phyloP scores from a whole-genome alignment of 2,888 invertebrate species.

The Chrysotoxum bicinctum region DNA sequence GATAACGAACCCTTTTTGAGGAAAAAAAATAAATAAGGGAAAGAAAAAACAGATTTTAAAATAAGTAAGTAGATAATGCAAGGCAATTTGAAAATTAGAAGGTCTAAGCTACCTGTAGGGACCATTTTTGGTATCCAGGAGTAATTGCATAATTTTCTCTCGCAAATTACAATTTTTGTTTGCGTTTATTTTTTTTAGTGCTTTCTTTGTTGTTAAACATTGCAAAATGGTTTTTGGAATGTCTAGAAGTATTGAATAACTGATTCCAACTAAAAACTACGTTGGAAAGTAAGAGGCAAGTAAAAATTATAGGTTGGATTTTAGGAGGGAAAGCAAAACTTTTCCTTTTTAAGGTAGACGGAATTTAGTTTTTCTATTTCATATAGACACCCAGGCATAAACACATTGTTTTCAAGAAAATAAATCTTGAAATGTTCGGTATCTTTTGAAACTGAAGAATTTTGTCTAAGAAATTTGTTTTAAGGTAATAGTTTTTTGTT shows the following conservation, averaged over 20 bases:
- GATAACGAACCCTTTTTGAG: constrained; percentile 50
- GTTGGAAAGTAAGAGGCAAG: neutral
- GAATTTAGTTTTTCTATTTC: neutral
- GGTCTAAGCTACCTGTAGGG: constrained; percentile 65
- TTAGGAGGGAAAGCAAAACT: no score
- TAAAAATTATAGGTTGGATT: neutral
- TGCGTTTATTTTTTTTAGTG: constrained; percentile 14
- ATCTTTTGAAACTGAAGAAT: no score
- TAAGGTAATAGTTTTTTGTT: no score
- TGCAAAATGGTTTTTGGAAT: neutral
- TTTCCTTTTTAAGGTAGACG: neutral
- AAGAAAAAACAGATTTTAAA: neutral
- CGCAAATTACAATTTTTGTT: constrained; percentile 45
- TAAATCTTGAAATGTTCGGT: no score
- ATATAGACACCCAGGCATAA: no score
- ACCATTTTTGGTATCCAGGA: constrained; percentile 48
- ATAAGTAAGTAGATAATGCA: constrained; percentile 68
- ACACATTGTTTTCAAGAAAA: no score
- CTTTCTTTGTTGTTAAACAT: constrained; percentile 44
- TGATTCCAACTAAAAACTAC: neutral
- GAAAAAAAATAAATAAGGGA: constrained; percentile 5
- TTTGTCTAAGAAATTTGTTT: no score
- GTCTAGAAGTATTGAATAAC: constrained; percentile 16
- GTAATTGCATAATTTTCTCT: constrained; percentile 69
- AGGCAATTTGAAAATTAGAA: constrained; percentile 69